These are phyloP conservation scores for Urocynchramus pylzowi DNA, from an alignment of 2,113 vertebrate species.

Conservation along the genomic window DNA sequence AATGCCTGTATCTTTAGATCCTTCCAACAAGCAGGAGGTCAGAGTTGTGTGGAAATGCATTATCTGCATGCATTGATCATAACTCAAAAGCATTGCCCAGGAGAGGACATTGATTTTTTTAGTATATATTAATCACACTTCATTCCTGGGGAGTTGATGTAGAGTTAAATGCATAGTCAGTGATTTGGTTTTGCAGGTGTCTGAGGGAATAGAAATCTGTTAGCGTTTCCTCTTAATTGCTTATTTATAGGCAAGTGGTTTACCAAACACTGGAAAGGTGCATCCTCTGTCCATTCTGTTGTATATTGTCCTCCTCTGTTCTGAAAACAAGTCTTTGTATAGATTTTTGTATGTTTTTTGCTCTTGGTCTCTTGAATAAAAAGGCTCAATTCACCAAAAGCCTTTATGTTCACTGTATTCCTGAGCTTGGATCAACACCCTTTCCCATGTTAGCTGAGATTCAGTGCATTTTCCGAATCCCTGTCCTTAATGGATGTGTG, in stretches of 20 bases:
- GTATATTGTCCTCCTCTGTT: background rate
- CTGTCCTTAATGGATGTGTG: background rate
- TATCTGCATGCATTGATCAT: slow-evolving; percentile 31
- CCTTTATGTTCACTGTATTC: background rate
- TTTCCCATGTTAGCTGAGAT: background rate
- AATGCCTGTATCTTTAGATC: background rate
- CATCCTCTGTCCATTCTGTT: background rate
- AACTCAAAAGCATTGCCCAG: slow-evolving; percentile 27
- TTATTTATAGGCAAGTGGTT: background rate
- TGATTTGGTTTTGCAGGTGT: background rate
- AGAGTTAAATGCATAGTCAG: background rate
- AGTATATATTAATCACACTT: slow-evolving; percentile 27
- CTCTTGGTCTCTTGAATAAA: background rate
- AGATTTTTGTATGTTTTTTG: background rate
- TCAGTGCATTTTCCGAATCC: background rate
- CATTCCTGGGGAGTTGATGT: background rate
- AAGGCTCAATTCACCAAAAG: background rate
- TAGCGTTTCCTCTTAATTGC: background rate
- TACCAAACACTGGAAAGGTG: background rate
- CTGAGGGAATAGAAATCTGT: background rate
- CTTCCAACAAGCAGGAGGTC: background rate
- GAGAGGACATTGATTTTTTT: slow-evolving; percentile 43
- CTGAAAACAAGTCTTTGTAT: background rate
- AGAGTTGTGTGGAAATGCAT: slow-evolving; percentile 14
- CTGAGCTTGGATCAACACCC: background rate